These are phyloP conservation scores for Malacosoma neustria DNA, from an alignment of 2,888 invertebrate species.

Conservation along the genomic window DNA sequence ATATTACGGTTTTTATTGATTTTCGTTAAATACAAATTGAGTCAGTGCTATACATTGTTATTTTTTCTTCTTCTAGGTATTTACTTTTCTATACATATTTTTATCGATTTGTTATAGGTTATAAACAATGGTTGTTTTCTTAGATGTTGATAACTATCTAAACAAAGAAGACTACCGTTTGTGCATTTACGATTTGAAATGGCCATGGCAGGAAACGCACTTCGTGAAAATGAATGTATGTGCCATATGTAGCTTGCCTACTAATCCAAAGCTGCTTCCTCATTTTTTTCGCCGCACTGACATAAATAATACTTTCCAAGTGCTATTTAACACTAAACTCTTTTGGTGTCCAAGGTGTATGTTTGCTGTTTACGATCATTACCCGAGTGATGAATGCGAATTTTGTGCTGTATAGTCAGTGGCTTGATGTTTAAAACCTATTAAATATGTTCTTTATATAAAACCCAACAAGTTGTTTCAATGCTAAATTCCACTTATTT, in stretches of 20 bases:
- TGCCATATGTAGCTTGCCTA: constrained; percentile 7
- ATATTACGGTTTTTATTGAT: too few species aligned
- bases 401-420: too few species aligned
- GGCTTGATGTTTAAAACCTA: too few species aligned
- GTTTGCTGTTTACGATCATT: not conserved
- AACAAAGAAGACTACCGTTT: constrained; percentile 7
- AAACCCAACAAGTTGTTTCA: too few species aligned
- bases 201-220: constrained; percentile 10
- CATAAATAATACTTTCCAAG: constrained; percentile 5
- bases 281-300: constrained; percentile 8
- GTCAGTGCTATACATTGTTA: too few species aligned
- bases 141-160: constrained; percentile 7
- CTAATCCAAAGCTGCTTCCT: constrained; percentile 6
- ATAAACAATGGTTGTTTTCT: too few species aligned
- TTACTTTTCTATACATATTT: too few species aligned
- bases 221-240: constrained; percentile 6
- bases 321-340: constrained; percentile 2
- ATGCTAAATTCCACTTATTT: too few species aligned
- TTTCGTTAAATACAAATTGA: too few species aligned
- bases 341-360: not conserved
- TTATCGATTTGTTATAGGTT: too few species aligned
- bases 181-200: constrained; percentile 8
- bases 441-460: too few species aligned
- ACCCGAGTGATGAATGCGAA: not conserved
- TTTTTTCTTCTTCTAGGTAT: too few species aligned